phyloP scores from a whole-genome alignment of 92 coral and sea anemone genomes.

The Phenganax stokvisi region DNA sequence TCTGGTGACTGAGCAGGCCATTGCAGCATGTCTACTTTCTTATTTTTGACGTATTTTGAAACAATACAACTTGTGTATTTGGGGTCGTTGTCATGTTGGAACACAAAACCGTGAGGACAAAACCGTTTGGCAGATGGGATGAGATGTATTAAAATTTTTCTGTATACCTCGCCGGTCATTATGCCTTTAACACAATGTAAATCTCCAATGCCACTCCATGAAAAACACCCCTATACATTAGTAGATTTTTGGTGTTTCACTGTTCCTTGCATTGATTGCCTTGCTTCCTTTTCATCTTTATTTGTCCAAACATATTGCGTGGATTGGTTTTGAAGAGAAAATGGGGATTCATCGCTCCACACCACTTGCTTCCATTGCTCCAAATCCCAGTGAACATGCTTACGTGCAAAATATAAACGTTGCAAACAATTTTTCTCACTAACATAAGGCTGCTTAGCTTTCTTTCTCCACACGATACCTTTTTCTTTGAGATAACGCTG shows the following conservation, averaged over 20 bases:
- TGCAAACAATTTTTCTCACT: too few species aligned
- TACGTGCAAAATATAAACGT: too few species aligned
- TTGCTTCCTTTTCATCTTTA: neutral
- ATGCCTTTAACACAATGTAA: too few species aligned
- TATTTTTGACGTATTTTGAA: constrained; percentile 6
- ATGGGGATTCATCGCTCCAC: constrained; percentile 1
- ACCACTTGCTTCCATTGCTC: neutral
- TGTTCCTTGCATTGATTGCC: constrained; percentile 14
- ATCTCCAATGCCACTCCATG: neutral
- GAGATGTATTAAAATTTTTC: constrained; percentile 18
- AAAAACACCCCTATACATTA: too few species aligned
- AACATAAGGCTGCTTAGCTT: too few species aligned
- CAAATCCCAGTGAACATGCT: too few species aligned
- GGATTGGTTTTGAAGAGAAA: neutral
- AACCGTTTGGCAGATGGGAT: constrained; percentile 20
- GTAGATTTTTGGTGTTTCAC: constrained; percentile 7
- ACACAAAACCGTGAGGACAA: constrained; percentile 12
- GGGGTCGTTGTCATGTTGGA: constrained; percentile 39
- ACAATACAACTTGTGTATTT: constrained; percentile 29
- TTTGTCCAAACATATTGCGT: neutral
- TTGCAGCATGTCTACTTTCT: neutral
- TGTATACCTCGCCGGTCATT: neutral
- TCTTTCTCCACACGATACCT: too few species aligned
- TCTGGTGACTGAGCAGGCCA: constrained; percentile 38
- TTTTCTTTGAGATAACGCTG: too few species aligned